A percentile compares a stretch with the other conserved stretches of the same genome.
Conservation (phyloP, 2,888 invertebrate genomes). For the Phengaris arion region DNA sequence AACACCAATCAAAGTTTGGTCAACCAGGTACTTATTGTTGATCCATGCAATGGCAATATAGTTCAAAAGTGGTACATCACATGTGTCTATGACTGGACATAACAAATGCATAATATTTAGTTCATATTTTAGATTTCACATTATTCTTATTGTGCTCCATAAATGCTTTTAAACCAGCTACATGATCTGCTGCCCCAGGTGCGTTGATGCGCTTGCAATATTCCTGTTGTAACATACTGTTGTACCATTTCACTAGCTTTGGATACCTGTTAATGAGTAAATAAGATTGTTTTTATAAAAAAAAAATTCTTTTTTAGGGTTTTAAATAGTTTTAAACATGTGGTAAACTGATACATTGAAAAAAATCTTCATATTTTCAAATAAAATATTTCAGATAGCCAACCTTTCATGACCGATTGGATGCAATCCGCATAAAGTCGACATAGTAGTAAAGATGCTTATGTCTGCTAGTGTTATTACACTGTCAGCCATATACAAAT, state of each 20-base stretch:
- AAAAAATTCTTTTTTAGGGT: not conserved
- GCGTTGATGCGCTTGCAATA: conserved; percentile 58
- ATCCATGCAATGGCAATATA: too few species aligned
- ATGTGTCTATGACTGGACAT: too few species aligned
- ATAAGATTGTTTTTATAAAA: not conserved
- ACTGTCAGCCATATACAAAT: conserved; percentile 56
- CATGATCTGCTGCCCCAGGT: conserved; percentile 53
- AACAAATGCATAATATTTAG: not conserved
- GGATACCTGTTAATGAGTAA: conserved; percentile 56
- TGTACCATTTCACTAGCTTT: conserved; percentile 57
- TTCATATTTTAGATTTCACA: conserved; percentile 37
- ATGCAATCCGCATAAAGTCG: conserved; percentile 54
- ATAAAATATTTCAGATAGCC: conserved; percentile 21
- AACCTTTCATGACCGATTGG: conserved; percentile 58
- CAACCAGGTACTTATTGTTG: too few species aligned
- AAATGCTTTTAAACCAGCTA: conserved; percentile 48
- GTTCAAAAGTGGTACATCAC: too few species aligned
- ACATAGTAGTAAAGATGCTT: conserved; percentile 56
- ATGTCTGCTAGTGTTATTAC: conserved; percentile 62
- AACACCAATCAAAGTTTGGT: too few species aligned
- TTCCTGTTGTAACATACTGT: conserved; percentile 56
- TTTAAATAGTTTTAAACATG: too few species aligned
- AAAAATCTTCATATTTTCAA: too few species aligned
- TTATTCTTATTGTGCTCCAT: conserved; percentile 54
- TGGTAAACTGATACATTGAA: not conserved